Evolutionary conservation across 2,888 invertebrate genomes (phyloP), one percentile per base, ranked within the genome.

Genomic region (Ypsolopha scabrella): DNA sequence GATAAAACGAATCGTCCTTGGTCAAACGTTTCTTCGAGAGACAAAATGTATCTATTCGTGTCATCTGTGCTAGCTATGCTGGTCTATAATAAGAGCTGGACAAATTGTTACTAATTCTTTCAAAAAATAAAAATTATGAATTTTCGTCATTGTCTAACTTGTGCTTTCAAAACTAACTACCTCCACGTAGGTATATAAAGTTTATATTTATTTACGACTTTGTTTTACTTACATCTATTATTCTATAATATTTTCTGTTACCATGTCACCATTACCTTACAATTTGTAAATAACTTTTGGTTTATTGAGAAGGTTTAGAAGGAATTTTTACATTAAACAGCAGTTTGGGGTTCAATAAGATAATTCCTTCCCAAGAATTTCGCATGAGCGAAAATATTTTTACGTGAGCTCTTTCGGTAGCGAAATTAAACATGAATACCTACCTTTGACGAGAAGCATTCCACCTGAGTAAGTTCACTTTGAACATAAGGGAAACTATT

Each of bases 361-460:
- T 60, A 58, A 64, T 68, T 71, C 61, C 70, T 69, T 62, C 58
- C 61, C 55, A 69, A 64, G 77, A 79, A 81, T 80, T 74, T 55
- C 68, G 73, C 75, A 74, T 67, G 72, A 73, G 73, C 73, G 68
- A 72, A 78, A 76, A 78, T 70, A 72, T 80, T 80, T 76, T 78
- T 73, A 67, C 65, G 67, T 67, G 65, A 68, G 68, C 72, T 73
- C 62, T 69, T 73, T 68, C 58, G 62, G 67, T 24, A 73, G 70
- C 70, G 76, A 83, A 82, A 83, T 85, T 82, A 80, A 80, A 82
- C 80, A 81, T 81, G 80, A 81, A 81, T 83, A 80, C 11, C 46
- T 83, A 80, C 83, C 83, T 76, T 70, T 75, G 78, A 78, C 72
- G 79, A 75, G 80, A 75, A 82, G 80, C 74, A 80, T 85, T 85